Conservation (phyloP, 2,888 invertebrate genomes). For the Danaus chrysippus region DNA sequence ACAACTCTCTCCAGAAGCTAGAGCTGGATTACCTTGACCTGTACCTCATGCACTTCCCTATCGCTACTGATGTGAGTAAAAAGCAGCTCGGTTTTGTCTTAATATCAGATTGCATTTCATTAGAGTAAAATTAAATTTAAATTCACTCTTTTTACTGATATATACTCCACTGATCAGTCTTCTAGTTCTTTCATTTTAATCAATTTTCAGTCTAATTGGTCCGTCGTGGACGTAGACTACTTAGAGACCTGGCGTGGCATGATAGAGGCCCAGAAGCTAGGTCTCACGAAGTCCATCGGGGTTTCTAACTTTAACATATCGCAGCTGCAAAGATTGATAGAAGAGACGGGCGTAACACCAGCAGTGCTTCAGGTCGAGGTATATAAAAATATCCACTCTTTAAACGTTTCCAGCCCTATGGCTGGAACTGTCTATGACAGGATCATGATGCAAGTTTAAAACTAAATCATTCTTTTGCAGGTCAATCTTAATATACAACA, state of each 20-base stretch:
- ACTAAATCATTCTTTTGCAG: slow-evolving; percentile 36
- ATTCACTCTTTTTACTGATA: no score
- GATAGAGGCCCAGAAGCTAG: slow-evolving; percentile 81
- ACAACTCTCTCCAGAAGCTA: slow-evolving; percentile 44
- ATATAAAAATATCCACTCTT: no score
- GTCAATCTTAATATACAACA: slow-evolving; percentile 83
- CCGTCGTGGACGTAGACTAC: slow-evolving; percentile 77
- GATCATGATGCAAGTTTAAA: neutral
- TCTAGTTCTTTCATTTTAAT: no score
- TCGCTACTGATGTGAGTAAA: slow-evolving; percentile 45
- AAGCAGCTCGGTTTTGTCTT: neutral
- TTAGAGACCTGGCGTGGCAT: slow-evolving; percentile 84
- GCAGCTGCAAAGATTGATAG: slow-evolving; percentile 82
- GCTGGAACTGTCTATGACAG: neutral
- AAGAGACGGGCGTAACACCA: slow-evolving; percentile 50
- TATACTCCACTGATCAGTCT: no score
- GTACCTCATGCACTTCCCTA: slow-evolving; percentile 58
- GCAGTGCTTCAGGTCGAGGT: slow-evolving; percentile 79
- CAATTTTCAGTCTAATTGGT: slow-evolving; percentile 42
- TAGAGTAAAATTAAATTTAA: no score
- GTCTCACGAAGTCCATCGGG: slow-evolving; percentile 84
- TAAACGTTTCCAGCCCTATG: neutral
- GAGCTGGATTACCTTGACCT: slow-evolving; percentile 53
- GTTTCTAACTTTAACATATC: slow-evolving; percentile 87
- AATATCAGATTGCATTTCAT: no score